A percentile compares a stretch with the other conserved stretches of the same genome.
These are phyloP conservation scores for Hycleus cichorii DNA, from an alignment of 1,140 invertebrate species.

Conservation along the genomic window DNA sequence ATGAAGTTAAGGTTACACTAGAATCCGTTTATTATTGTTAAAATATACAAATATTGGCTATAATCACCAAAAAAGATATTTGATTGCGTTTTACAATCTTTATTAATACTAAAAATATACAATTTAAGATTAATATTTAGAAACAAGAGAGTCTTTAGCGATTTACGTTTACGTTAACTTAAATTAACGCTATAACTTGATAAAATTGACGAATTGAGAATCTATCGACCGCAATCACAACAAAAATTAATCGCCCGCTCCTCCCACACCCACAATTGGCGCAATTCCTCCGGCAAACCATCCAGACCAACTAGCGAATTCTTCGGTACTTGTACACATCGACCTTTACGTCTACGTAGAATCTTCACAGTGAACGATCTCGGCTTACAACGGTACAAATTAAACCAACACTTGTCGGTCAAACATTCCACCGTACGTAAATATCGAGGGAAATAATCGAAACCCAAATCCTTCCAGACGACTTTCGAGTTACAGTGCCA, in stretches of 20 bases:
- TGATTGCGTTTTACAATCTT: too few species aligned
- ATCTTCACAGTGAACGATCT: constrained; percentile 47
- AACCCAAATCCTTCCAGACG: constrained; percentile 45
- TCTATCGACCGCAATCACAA: constrained; percentile 41
- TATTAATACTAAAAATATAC: too few species aligned
- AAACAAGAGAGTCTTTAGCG: too few species aligned
- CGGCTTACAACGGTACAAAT: constrained; percentile 43
- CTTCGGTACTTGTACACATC: constrained; percentile 31
- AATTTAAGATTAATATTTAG: too few species aligned
- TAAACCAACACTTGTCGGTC: constrained; percentile 45
- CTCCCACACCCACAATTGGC: constrained; percentile 48
- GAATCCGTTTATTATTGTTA: too few species aligned
- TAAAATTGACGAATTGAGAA: too few species aligned
- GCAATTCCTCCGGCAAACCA: constrained; percentile 38
- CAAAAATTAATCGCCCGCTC: constrained; percentile 48
- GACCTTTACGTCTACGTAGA: constrained; percentile 38
- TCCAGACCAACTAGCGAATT: constrained; percentile 21
- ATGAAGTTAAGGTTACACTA: too few species aligned
- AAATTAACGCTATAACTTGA: too few species aligned
- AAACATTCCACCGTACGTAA: constrained; percentile 44
- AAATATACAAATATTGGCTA: too few species aligned
- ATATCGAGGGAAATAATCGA: constrained; percentile 48
- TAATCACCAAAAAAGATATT: too few species aligned
- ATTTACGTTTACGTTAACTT: too few species aligned
- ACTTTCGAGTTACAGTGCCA: constrained; percentile 45